Conservation (phyloP, 2,113 vertebrate species). For the Megatriorchis doriae region DNA sequence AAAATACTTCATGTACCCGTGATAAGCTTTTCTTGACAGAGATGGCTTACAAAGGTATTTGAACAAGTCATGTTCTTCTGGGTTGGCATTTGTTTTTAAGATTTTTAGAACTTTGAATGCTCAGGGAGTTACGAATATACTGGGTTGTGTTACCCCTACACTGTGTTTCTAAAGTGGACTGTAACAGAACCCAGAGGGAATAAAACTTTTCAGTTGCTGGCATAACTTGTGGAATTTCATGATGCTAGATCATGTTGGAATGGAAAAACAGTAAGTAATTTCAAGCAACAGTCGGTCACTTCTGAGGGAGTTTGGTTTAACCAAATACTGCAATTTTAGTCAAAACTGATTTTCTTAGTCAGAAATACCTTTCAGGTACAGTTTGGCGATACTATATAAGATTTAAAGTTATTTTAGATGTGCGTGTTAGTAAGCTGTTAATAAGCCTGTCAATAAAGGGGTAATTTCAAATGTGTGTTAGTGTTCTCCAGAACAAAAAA, state of each 20-base stretch:
- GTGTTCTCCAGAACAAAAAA: background rate
- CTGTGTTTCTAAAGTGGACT: background rate
- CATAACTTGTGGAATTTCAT: background rate
- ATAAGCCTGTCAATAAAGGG: background rate
- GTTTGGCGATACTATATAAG: background rate
- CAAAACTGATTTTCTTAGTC: background rate
- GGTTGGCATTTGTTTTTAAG: background rate
- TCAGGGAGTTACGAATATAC: background rate
- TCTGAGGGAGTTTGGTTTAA: background rate
- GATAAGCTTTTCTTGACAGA: background rate
- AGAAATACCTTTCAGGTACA: background rate
- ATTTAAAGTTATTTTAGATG: background rate
- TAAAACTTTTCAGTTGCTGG: background rate
- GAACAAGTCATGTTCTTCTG: background rate
- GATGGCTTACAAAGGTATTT: background rate
- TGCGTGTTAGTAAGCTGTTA: background rate
- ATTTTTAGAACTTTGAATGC: background rate
- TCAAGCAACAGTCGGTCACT: background rate
- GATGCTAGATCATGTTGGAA: background rate
- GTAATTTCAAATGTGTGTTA: background rate
- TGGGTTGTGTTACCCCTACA: background rate
- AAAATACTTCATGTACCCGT: background rate
- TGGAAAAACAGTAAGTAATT: background rate
- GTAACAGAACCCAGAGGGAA: background rate
- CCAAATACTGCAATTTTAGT: background rate